Conservation (phyloP, 1,140 invertebrate genomes). For the Oryzaephilus surinamensis region DNA sequence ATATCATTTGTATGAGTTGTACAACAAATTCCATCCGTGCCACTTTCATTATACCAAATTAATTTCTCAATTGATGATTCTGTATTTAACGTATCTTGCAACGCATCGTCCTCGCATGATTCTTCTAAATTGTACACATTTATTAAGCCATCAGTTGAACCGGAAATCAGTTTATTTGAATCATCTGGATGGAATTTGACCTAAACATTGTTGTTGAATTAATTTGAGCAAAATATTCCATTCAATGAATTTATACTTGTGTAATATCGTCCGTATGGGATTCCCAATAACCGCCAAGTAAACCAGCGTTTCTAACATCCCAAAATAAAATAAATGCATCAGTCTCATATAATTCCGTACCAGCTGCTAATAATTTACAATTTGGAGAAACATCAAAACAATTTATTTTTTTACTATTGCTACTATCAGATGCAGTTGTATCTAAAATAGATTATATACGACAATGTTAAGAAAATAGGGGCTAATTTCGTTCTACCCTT, state of each 20-base stretch:
- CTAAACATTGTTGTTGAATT: constrained; percentile 14
- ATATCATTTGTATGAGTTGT: constrained; percentile 60
- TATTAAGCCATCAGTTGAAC: constrained; percentile 74
- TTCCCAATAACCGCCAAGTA: constrained; percentile 77
- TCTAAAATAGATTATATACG: constrained; percentile 16
- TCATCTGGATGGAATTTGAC: constrained; percentile 62
- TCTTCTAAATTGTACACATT: constrained; percentile 75
- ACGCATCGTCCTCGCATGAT: constrained; percentile 67
- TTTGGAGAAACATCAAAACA: constrained; percentile 68
- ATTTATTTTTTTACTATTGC: constrained; percentile 45
- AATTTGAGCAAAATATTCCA: background rate
- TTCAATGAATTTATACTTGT: constrained; percentile 40
- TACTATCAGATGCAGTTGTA: constrained; percentile 25
- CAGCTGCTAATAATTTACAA: constrained; percentile 62
- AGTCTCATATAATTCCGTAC: constrained; percentile 58
- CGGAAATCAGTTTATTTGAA: constrained; percentile 56
- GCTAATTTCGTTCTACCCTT: constrained; percentile 5
- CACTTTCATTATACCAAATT: constrained; percentile 40
- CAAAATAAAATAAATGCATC: constrained; percentile 75
- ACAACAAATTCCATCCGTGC: constrained; percentile 46
- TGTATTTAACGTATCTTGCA: constrained; percentile 69
- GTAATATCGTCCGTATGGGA: constrained; percentile 79
- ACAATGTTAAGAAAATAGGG: constrained; percentile 1
- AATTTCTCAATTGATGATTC: constrained; percentile 66
- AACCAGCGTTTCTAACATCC: constrained; percentile 56